These are phyloP conservation scores for Brevimyrus niger DNA, from an alignment of 2,113 vertebrate genomes.

Conservation along the genomic window DNA sequence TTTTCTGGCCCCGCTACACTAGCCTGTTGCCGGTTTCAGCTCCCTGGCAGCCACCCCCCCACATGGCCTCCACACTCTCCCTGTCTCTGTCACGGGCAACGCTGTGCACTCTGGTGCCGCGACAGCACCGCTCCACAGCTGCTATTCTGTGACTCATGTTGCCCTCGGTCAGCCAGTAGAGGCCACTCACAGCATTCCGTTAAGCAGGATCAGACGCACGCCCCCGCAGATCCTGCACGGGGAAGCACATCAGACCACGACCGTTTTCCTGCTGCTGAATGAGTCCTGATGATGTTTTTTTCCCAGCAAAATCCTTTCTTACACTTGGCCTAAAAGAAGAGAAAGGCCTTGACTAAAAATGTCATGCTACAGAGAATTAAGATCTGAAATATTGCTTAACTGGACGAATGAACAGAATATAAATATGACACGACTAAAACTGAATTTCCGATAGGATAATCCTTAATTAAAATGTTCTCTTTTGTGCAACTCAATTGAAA, in stretches of 20 bases:
- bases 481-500: neutral
- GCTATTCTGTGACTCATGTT: slow-evolving; percentile 64
- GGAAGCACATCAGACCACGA: neutral
- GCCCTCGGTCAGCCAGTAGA: slow-evolving; percentile 89
- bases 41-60: neutral
- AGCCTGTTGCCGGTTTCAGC: neutral
- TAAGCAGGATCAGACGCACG: slow-evolving; percentile 30
- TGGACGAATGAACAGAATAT: neutral
- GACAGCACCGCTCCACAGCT: neutral
- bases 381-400: neutral
- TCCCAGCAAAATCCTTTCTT: neutral
- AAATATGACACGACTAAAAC: neutral
- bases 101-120: neutral
- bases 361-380: neutral
- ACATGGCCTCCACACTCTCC: neutral
- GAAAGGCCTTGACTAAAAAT: neutral
- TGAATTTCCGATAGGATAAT: neutral
- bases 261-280: neutral
- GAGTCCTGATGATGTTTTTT: neutral
- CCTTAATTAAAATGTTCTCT: neutral
- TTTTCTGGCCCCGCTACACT: neutral
- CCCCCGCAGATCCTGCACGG: slow-evolving; percentile 28
- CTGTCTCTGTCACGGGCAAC: neutral
- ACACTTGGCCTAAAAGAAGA: neutral
- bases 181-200: slow-evolving; percentile 94